Evolutionary conservation across 2,113 vertebrate genomes (phyloP).

Genomic region (Phycodurus eques): DNA sequence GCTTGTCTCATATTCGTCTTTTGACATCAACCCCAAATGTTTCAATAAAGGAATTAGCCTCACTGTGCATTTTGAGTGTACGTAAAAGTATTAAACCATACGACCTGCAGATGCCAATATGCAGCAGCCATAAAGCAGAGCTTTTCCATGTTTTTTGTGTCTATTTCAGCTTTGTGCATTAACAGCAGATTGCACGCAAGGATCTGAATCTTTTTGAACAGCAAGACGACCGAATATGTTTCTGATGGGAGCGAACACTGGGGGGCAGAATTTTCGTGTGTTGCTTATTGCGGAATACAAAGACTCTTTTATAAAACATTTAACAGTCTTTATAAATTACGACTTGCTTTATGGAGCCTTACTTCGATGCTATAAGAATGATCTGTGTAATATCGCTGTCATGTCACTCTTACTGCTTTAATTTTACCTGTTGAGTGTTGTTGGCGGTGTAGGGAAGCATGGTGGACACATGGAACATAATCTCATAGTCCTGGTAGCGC

Average conservation of each 20-base stretch:
- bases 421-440: conserved; percentile 79
- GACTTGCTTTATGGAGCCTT: conserved; percentile 4
- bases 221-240: conserved; percentile 15
- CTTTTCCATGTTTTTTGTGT: not conserved
- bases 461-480: conserved; percentile 93
- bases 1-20: not conserved
- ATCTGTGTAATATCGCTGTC: not conserved
- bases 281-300: conserved; percentile 31
- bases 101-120: not conserved
- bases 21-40: not conserved
- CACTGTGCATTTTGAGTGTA: not conserved
- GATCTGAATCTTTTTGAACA: conserved; percentile 1
- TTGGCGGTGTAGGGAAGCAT: conserved; percentile 85
- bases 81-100: not conserved
- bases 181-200: conserved; percentile 3
- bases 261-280: conserved; percentile 51
- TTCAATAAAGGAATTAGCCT: not conserved
- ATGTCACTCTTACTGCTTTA: not conserved
- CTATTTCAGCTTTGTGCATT: conserved; percentile 12
- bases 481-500: conserved; percentile 89
- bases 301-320: conserved; percentile 26
- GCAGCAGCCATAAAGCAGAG: not conserved
- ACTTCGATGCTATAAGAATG: not conserved
- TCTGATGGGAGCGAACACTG: conserved; percentile 43
- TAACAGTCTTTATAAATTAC: conserved; percentile 8